Conservation (phyloP, 1,140 invertebrate genomes). For the Rhopalosiphum maidis region DNA sequence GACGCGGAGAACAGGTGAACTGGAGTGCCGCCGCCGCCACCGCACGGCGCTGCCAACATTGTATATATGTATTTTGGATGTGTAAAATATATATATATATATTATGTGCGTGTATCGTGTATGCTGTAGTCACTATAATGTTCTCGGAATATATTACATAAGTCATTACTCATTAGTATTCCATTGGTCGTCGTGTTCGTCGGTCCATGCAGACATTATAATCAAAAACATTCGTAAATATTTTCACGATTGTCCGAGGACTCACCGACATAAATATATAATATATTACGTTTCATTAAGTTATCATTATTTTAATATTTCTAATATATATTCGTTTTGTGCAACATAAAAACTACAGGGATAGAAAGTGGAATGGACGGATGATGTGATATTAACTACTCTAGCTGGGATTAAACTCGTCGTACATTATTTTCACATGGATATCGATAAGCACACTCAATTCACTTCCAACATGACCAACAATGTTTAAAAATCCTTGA, state of each 20-base stretch:
- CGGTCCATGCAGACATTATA: constrained; percentile 25
- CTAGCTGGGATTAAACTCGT: neutral
- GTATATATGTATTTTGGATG: neutral
- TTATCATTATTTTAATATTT: constrained; percentile 8
- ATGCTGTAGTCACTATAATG: neutral
- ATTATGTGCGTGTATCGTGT: neutral
- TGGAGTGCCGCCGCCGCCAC: constrained; percentile 47
- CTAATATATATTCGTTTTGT: neutral
- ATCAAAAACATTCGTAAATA: constrained; percentile 37
- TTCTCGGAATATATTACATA: constrained; percentile 33
- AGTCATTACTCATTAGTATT: constrained; percentile 48
- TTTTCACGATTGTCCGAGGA: constrained; percentile 33
- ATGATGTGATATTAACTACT: neutral
- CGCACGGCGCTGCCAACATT: constrained; percentile 52
- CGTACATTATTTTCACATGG: neutral
- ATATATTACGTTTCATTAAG: neutral
- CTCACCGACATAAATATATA: neutral
- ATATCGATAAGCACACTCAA: neutral
- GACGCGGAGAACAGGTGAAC: constrained; percentile 56
- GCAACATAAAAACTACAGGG: neutral
- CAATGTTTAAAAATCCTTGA: neutral
- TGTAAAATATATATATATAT: neutral
- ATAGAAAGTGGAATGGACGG: neutral
- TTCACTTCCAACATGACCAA: neutral
- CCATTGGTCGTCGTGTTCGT: constrained; percentile 23